Percentiles rank a stretch among this genome's conserved stretches.
Evolutionary conservation across 2,113 vertebrate genomes (phyloP).

Genomic region (Onychostoma macrolepis): DNA sequence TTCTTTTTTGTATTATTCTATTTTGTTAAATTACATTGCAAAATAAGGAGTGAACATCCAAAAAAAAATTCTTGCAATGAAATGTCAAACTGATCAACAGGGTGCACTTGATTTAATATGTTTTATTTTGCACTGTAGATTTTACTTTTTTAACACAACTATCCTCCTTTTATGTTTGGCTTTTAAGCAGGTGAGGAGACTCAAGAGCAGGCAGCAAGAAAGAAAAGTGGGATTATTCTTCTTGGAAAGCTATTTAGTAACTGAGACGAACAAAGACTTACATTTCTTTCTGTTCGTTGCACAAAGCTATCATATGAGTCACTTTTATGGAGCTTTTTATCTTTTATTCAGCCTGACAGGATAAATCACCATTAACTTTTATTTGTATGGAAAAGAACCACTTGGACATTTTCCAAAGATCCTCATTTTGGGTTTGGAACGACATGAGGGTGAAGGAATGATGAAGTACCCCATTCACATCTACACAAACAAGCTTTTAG

Average conservation of each 20-base stretch:
- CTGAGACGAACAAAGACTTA: background rate
- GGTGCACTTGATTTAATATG: background rate
- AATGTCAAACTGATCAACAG: background rate
- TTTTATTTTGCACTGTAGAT: background rate
- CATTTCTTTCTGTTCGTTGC: background rate
- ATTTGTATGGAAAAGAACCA: background rate
- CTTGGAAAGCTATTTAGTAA: background rate
- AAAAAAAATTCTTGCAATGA: background rate
- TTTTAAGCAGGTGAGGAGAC: background rate
- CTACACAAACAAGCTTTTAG: constrained; percentile 3
- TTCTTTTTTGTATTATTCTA: no score
- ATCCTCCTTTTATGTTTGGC: background rate
- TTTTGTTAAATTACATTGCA: background rate
- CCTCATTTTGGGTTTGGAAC: background rate
- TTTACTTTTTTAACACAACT: background rate
- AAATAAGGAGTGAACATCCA: background rate
- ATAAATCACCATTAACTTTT: background rate
- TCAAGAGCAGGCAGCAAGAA: background rate
- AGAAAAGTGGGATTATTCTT: background rate
- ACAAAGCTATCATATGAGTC: background rate
- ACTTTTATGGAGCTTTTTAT: background rate
- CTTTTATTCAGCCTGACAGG: background rate
- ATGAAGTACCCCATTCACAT: background rate
- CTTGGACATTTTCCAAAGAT: background rate
- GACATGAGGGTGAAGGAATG: background rate